phyloP scores from a whole-genome alignment of 2,113 vertebrate species.

The Empidonax alnorum region DNA sequence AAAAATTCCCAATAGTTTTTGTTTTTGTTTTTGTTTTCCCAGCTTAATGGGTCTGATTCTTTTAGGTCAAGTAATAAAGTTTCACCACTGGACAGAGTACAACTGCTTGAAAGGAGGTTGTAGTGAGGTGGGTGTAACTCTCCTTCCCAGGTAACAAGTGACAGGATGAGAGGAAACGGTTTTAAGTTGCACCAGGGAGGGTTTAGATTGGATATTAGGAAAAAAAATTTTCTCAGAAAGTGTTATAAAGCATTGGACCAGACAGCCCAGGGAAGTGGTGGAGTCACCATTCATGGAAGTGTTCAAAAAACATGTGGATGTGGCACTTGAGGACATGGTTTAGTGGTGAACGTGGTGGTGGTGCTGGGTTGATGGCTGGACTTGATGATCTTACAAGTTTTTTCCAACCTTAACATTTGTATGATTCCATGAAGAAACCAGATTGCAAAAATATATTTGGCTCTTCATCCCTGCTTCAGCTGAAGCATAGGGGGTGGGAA shows the following conservation, averaged over 20 bases:
- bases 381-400: background rate
- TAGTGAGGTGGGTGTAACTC: background rate
- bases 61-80: background rate
- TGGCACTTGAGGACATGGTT: background rate
- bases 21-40: background rate
- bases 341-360: background rate
- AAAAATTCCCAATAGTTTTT: background rate
- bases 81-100: background rate
- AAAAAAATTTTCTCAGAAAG: fast-evolving
- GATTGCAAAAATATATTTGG: background rate
- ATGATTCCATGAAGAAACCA: background rate
- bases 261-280: background rate
- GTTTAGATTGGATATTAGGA: background rate
- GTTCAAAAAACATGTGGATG: background rate
- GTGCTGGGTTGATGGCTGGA: background rate
- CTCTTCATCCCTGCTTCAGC: background rate
- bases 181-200: background rate
- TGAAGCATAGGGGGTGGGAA: fast-evolving
- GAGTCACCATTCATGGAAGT: background rate
- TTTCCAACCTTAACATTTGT: background rate
- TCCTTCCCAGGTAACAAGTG: background rate
- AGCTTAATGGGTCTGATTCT: background rate
- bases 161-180: background rate
- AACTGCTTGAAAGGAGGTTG: background rate
- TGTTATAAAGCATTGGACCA: background rate